Evolutionary conservation across 2,797 vertebrate species (phyloP).

Genomic region (Pelodytes ibericus): DNA sequence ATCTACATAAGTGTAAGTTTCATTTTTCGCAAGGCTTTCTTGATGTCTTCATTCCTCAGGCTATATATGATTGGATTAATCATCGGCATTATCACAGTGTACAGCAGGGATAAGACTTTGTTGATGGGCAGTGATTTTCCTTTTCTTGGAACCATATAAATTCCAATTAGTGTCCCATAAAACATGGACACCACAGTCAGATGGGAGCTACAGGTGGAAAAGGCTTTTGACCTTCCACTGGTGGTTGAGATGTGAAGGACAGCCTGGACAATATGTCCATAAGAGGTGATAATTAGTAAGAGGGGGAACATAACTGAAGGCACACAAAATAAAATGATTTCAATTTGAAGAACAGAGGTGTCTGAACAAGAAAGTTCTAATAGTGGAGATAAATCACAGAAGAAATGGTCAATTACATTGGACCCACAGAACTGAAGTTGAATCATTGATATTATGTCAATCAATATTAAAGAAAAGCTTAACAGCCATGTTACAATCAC

Average conservation of each 20-base stretch:
- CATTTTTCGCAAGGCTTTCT: neutral
- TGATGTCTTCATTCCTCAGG: constrained; percentile 13
- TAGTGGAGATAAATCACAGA: constrained; percentile 54
- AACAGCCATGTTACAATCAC: constrained; percentile 46
- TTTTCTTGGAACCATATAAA: constrained; percentile 1
- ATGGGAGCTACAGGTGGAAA: constrained; percentile 59
- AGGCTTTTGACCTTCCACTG: constrained; percentile 55
- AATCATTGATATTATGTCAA: neutral
- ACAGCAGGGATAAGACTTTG: constrained; percentile 8
- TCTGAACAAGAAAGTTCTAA: constrained; percentile 29
- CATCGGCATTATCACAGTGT: constrained; percentile 19
- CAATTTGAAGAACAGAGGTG: constrained; percentile 51
- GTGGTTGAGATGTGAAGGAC: constrained; percentile 57
- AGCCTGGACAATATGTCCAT: constrained; percentile 50
- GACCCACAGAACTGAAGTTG: neutral
- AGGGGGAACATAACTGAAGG: constrained; percentile 57
- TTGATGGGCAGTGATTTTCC: neutral
- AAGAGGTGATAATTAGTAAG: constrained; percentile 59
- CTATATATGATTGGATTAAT: constrained; percentile 22
- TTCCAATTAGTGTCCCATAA: constrained; percentile 45
- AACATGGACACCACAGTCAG: constrained; percentile 54
- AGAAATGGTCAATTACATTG: constrained; percentile 58
- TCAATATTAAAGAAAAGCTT: neutral
- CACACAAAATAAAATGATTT: constrained; percentile 46
- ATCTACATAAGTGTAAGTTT: too few species aligned